These are phyloP conservation scores for Mycteria americana DNA, from an alignment of 2,797 vertebrate genomes.

Conservation along the genomic window DNA sequence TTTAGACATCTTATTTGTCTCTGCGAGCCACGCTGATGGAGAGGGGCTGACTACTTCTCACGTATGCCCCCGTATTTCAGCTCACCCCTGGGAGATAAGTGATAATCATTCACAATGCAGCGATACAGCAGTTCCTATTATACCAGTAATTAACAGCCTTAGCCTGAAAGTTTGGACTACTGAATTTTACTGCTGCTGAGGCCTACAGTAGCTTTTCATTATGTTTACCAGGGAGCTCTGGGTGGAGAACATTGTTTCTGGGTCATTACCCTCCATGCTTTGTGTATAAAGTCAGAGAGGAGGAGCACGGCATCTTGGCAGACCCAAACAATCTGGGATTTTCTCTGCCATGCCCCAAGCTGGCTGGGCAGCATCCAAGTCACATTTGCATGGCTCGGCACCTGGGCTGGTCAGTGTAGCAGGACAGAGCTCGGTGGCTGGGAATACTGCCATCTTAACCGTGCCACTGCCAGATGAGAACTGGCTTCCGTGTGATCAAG, in stretches of 20 bases:
- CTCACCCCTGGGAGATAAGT: not conserved
- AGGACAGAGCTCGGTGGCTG: not conserved
- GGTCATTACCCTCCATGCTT: not conserved
- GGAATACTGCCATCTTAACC: not conserved
- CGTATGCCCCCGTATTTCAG: rapidly evolving
- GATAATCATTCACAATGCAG: not conserved
- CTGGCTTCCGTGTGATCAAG: not conserved
- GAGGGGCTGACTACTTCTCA: not conserved
- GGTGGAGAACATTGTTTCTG: not conserved
- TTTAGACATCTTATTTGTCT: not conserved
- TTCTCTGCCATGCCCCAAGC: not conserved
- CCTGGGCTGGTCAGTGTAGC: not conserved
- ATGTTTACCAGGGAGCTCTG: not conserved
- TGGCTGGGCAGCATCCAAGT: not conserved
- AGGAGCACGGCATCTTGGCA: not conserved
- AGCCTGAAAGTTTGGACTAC: not conserved
- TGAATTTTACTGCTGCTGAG: not conserved
- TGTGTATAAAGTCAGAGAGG: not conserved
- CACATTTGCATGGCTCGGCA: not conserved
- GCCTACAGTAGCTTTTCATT: not conserved
- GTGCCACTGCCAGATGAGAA: not conserved
- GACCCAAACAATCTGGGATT: not conserved
- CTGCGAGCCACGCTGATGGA: not conserved
- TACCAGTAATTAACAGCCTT: not conserved
- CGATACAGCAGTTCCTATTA: not conserved